Evolutionary conservation across 2,888 invertebrate genomes (phyloP).

Genomic region (Acholoe squamosa): DNA sequence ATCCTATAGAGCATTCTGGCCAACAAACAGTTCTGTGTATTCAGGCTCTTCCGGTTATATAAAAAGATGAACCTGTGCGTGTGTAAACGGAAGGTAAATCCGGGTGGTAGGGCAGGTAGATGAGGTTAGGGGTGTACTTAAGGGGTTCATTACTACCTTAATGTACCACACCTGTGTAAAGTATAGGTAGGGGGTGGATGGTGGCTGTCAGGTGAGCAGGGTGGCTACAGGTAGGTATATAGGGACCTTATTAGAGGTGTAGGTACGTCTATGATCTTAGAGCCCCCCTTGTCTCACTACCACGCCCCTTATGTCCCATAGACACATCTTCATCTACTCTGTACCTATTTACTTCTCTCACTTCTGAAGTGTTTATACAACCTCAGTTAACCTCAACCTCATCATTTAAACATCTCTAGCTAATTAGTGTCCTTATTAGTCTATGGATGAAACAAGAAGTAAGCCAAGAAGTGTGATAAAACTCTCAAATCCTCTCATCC

Average conservation of each 20-base stretch:
- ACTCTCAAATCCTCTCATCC: neutral
- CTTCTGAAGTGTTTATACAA: too few relatives aligned
- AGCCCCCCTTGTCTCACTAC: neutral
- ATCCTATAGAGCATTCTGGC: too few relatives aligned
- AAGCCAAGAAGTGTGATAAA: too few relatives aligned
- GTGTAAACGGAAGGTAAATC: neutral
- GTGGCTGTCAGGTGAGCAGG: neutral
- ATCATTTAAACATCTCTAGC: too few relatives aligned
- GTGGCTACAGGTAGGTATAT: neutral
- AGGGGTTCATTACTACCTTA: neutral
- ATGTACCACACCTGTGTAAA: constrained; percentile 5
- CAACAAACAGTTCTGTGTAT: too few relatives aligned
- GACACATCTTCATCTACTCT: neutral
- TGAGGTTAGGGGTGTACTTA: neutral
- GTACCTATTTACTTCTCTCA: neutral
- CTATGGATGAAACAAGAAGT: too few relatives aligned
- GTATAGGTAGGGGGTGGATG: constrained; percentile 1
- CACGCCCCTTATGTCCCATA: neutral
- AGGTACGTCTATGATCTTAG: neutral
- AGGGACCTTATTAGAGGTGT: neutral
- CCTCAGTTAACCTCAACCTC: too few relatives aligned
- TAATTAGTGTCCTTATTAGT: too few relatives aligned
- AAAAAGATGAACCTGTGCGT: too few relatives aligned
- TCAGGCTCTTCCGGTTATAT: too few relatives aligned
- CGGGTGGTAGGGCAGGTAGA: neutral